Evolutionary conservation across 2,797 vertebrate species (phyloP), one percentile per base, ranked within the genome.

Genomic region (Cuculus canorus): DNA sequence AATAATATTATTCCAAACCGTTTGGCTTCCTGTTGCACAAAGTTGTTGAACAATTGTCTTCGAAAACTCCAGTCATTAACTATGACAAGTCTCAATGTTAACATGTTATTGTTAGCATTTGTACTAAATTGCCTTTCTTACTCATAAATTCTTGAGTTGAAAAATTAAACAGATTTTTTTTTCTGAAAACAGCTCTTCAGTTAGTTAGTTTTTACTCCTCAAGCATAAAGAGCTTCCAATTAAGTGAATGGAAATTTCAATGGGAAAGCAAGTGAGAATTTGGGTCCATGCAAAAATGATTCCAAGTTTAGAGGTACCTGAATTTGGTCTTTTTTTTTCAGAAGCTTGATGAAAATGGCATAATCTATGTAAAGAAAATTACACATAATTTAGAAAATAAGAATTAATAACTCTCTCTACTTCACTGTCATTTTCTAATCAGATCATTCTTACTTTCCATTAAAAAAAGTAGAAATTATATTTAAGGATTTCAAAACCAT

Each of bases 21-120:
- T 92, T 77, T 92, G 90, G 81, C 94, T 97, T 98, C 96, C 97
- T 97, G 22, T 97, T 97, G 95, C 95, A 80, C 17, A 92, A 97
- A 71, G n/a, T 41, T 43, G 37, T 91, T 80, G 64, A 95, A 97
- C 92, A 95, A 96, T 96, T 79, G 86, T 89, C 83, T 96, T 91
- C n/a, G 43, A 94, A 93, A 97, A 56, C 70, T 93, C 32, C 21
- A 69, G 30, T 52, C 1, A 4, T 86, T 61, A 76, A 95, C 69
- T 48, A 43, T 61, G 65, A 65, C 60, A 65, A 84, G 18, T 27
- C 27, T 63, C 52, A 88, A 41, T 81, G 59, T 88, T 94, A 95
- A 93, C 54, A 75, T 59, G 82, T 71, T 87, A 84, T 66, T 91
- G 59, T 82, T 91, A 95, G 25, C 61, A 95, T 80, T 93, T 72